A percentile compares a stretch with the other conserved stretches of the same genome.
phyloP scores from a whole-genome alignment of 2,113 vertebrate genomes.

The Pangasianodon gigas region DNA sequence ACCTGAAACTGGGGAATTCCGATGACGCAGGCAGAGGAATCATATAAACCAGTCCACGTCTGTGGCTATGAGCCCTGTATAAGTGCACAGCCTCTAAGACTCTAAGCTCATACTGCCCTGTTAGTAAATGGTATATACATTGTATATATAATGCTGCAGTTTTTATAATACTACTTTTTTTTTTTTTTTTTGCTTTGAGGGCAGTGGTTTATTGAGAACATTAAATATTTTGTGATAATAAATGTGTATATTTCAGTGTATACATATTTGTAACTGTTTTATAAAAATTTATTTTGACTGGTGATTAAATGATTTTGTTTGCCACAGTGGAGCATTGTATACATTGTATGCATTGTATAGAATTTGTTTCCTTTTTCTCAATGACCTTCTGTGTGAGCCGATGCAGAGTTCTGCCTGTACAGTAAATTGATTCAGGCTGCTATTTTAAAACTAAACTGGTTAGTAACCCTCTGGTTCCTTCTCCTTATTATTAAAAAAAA shows the following conservation, averaged over 20 bases:
- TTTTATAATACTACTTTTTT: constrained; percentile 43
- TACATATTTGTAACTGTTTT: constrained; percentile 68
- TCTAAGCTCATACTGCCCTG: constrained; percentile 51
- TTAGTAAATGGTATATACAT: constrained; percentile 39
- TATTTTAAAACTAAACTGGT: background rate
- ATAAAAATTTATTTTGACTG: constrained; percentile 50
- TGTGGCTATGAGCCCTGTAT: constrained; percentile 14
- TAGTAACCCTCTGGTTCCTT: constrained; percentile 9
- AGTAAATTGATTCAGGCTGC: constrained; percentile 15
- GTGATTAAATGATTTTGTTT: constrained; percentile 41
- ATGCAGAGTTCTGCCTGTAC: background rate
- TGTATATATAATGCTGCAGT: constrained; percentile 31
- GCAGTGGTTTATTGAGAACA: constrained; percentile 51
- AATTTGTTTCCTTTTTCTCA: constrained; percentile 1
- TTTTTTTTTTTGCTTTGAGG: constrained; percentile 39
- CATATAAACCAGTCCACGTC: background rate
- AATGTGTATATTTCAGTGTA: constrained; percentile 66
- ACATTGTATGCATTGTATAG: constrained; percentile 16
- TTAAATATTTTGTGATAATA: constrained; percentile 52
- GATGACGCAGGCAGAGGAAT: background rate
- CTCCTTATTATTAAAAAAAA: background rate
- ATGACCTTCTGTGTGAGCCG: background rate
- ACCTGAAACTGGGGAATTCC: background rate
- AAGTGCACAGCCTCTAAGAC: constrained; percentile 32
- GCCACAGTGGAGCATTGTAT: constrained; percentile 7